These are phyloP conservation scores for Drosophila pectinifera DNA, from an alignment of 1,140 invertebrate species.

Conservation along the genomic window DNA sequence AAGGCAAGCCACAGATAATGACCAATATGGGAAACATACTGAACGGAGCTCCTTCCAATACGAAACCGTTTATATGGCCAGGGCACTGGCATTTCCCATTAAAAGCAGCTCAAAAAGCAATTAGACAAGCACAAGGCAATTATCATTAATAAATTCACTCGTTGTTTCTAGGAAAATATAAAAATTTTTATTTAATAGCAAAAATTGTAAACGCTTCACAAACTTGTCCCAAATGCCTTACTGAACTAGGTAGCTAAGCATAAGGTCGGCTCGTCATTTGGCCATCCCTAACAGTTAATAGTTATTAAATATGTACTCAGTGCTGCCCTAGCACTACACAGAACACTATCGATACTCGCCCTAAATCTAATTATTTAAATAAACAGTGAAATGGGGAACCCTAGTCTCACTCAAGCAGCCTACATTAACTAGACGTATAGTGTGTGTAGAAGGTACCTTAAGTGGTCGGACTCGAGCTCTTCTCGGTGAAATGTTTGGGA, in stretches of 20 bases:
- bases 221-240: constrained; percentile 60
- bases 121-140: constrained; percentile 26
- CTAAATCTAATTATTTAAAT: constrained; percentile 65
- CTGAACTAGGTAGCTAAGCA: constrained; percentile 18
- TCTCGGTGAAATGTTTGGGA: constrained; percentile 44
- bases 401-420: constrained; percentile 59
- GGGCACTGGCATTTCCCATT: constrained; percentile 22
- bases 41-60: constrained; percentile 1
- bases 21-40: constrained; percentile 50
- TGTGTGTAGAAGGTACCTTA: constrained; percentile 44
- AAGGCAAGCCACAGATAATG: constrained; percentile 24
- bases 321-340: constrained; percentile 40
- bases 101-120: constrained; percentile 61
- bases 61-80: constrained; percentile 28
- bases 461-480: constrained; percentile 55
- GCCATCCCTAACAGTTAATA: constrained; percentile 37
- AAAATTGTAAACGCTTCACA: constrained; percentile 73
- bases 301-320: constrained; percentile 58
- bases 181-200: constrained; percentile 76
- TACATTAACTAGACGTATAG: constrained; percentile 35
- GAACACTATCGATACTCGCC: constrained; percentile 27
- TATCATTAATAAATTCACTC: background rate
- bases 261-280: constrained; percentile 10
- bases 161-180: constrained; percentile 76
- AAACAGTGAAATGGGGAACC: constrained; percentile 45